Evolutionary conservation across 2,113 vertebrate species (phyloP).

Genomic region (Odocoileus virginianus): DNA sequence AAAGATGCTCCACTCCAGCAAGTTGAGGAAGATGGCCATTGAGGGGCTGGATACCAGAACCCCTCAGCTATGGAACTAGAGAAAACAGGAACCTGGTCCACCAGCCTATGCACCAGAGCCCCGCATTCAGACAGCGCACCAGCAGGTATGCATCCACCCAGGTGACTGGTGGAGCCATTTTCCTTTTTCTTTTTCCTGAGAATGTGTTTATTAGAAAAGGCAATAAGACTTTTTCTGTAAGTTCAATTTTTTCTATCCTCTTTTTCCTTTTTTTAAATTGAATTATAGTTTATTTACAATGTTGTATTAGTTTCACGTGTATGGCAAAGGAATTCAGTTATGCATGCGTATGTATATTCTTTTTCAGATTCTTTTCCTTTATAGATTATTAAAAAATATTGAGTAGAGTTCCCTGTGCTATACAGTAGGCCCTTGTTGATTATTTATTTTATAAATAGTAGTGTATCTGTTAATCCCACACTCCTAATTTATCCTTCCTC

Average conservation of each 20-base stretch:
- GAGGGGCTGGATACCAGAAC: background rate
- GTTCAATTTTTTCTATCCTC: background rate
- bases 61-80: too few relatives aligned
- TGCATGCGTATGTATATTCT: background rate
- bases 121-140: fast-evolving
- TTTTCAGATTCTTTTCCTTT: background rate
- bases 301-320: background rate
- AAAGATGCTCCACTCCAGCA: background rate
- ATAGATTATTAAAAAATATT: background rate
- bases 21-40: background rate
- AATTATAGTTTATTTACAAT: background rate
- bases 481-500: background rate
- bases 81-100: background rate
- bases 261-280: background rate
- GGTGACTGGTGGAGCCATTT: background rate
- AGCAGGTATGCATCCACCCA: fast-evolving
- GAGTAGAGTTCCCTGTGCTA: background rate
- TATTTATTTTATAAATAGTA: background rate
- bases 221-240: background rate
- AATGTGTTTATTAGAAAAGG: background rate
- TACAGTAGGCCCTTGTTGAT: background rate
- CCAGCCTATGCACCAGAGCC: fast-evolving
- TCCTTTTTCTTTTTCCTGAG: background rate
- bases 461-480: background rate
- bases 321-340: background rate